Evolutionary conservation across 2,888 invertebrate species (phyloP), one percentile per base, ranked within the genome.

Genomic region (Megalurothrips usitatus): DNA sequence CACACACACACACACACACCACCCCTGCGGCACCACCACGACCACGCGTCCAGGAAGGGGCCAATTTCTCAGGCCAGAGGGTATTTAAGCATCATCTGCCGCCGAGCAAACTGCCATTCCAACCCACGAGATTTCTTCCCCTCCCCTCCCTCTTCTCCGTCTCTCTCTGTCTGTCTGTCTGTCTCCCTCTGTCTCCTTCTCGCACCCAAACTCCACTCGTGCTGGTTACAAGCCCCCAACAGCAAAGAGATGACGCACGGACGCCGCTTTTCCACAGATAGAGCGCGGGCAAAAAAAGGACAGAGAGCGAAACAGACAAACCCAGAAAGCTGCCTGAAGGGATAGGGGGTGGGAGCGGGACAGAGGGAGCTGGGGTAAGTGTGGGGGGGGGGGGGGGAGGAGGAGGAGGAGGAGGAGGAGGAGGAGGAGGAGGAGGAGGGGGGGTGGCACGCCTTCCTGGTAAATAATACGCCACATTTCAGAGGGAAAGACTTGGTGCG

Each of bases 401-500:
- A 14, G 14, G 49, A 14, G 49, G 49, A 49, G 49, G 49, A 14
- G 49, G 14, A 14, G 49, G 49, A 14, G 14, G 49, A 14, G 49
- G 49, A 49, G 49, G 58, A n/a, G 58, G 17, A 17, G 58, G 19
- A 6, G 34, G 34, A 43, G 68, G 26, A 23, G 6, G 26, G 23
- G 26, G 68, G 68, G 9, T 6, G 58, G 10, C 26, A 9, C 68
- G 68, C 68, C 68, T 75, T 12, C 23, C 26, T 75, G 68, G 68
- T 75, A 75, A 75, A 75, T 75, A 75, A 75, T 75, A 75, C 68
- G 68, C 68, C 68, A 75, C 68, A 75, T 75, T 75, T 75, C 68
- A 75, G 68, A 58, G 58, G 58, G 19, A 19, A 58, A 17, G 17
- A 19, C 52, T 52, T n/a, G 19, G 58, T 26, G 68, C 68, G 68